Percentiles rank a stretch among this genome's conserved stretches.
Evolutionary conservation across 2,113 vertebrate genomes (phyloP).

Genomic region (Otus sunia): DNA sequence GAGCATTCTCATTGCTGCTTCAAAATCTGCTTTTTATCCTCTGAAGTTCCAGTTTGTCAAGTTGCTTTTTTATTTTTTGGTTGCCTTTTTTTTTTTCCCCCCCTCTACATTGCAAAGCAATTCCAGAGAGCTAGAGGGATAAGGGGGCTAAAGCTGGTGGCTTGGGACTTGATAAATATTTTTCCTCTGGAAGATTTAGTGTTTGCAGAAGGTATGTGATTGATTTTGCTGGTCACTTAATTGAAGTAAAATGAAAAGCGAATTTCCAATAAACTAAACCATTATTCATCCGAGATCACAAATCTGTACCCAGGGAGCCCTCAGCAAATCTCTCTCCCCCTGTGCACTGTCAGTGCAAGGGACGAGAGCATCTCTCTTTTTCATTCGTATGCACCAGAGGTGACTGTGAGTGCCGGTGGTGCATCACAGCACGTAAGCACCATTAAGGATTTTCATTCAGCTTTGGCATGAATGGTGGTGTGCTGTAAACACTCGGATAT

Average conservation of each 20-base stretch:
- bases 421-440: accelerated
- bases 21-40: background rate
- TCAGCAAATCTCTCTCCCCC: background rate
- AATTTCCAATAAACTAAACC: constrained; percentile 75
- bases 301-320: constrained; percentile 48
- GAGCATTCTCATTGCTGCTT: background rate
- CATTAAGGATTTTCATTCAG: background rate
- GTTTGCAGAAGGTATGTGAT: constrained; percentile 72
- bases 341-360: constrained; percentile 8
- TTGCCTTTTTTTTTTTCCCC: accelerated
- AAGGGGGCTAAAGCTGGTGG: constrained; percentile 26
- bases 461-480: background rate
- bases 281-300: constrained; percentile 64
- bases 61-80: background rate
- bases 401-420: accelerated
- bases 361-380: background rate
- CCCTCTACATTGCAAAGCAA: background rate
- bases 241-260: constrained; percentile 79
- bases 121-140: background rate
- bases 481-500: background rate
- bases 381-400: background rate
- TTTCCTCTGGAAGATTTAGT: constrained; percentile 74
- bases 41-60: background rate
- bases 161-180: constrained; percentile 75
- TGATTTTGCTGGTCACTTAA: constrained; percentile 75